phyloP scores from a whole-genome alignment of 2,113 vertebrate species.

The Lagopus muta region DNA sequence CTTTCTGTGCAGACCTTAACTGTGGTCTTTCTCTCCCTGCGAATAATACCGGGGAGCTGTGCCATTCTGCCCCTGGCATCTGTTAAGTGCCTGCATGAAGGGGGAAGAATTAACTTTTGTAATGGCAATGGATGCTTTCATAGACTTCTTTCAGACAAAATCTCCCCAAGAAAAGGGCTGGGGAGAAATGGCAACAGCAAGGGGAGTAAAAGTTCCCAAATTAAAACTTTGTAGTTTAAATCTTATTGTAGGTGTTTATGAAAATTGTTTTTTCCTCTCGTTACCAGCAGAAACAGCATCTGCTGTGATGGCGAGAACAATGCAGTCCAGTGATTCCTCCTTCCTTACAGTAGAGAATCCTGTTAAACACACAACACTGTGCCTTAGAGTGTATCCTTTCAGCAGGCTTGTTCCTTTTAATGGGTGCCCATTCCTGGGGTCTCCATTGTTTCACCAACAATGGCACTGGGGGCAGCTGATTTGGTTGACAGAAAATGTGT shows the following conservation, averaged over 20 bases:
- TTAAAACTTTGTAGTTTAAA: slow-evolving; percentile 15
- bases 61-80: slow-evolving; percentile 77
- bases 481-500: slow-evolving; percentile 81
- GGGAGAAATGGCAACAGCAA: slow-evolving; percentile 21
- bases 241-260: slow-evolving; percentile 21
- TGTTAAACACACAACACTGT: slow-evolving; percentile 74
- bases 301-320: slow-evolving; percentile 72
- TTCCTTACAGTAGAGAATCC: slow-evolving; percentile 72
- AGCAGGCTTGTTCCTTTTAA: slow-evolving; percentile 75
- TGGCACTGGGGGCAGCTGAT: slow-evolving; percentile 77
- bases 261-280: background rate
- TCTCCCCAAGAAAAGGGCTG: slow-evolving; percentile 46
- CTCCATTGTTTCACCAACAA: slow-evolving; percentile 79
- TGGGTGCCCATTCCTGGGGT: slow-evolving; percentile 74
- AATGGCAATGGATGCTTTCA: slow-evolving; percentile 72
- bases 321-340: slow-evolving; percentile 70
- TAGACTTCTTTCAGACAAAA: slow-evolving; percentile 68
- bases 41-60: slow-evolving; percentile 65
- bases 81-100: slow-evolving; percentile 76
- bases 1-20: slow-evolving; percentile 62
- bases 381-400: slow-evolving; percentile 71
- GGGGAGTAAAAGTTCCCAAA: slow-evolving; percentile 16
- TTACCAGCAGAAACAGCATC: slow-evolving; percentile 72
- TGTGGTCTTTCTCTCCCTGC: slow-evolving; percentile 34
- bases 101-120: slow-evolving; percentile 72